phyloP scores from a whole-genome alignment of 2,113 vertebrate genomes.

The Calyptommatus sinebrachiatus region DNA sequence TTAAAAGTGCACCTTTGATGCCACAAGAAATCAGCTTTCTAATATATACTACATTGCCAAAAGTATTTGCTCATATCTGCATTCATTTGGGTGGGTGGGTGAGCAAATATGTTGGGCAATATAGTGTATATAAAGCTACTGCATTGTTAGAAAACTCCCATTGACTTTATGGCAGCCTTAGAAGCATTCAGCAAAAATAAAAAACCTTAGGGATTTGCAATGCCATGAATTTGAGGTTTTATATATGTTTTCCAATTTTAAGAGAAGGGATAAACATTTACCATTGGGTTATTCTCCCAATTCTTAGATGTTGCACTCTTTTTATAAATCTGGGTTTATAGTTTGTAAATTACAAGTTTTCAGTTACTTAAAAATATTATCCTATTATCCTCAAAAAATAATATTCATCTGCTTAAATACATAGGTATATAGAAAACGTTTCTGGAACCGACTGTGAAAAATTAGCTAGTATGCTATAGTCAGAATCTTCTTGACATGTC shows the following conservation, averaged over 20 bases:
- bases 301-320: not conserved
- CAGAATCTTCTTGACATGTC: not conserved
- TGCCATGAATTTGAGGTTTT: not conserved
- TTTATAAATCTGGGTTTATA: not conserved
- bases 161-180: rapidly evolving
- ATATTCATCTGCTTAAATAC: slow-evolving; percentile 6
- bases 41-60: rapidly evolving
- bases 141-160: not conserved
- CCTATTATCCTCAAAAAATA: not conserved
- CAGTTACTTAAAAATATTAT: not conserved
- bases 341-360: not conserved
- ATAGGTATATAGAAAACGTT: slow-evolving; percentile 13
- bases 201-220: not conserved
- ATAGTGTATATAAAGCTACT: not conserved
- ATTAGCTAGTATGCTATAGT: not conserved
- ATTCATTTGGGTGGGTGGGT: no score
- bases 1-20: not conserved
- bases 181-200: not conserved
- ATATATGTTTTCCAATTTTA: not conserved
- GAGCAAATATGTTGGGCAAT: no score
- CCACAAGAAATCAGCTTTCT: no score
- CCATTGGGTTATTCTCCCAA: rapidly evolving
- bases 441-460: slow-evolving; percentile 5
- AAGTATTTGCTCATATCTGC: no score
- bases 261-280: not conserved